Conservation (phyloP, 1,140 invertebrate species). For the Cephus cinctus region DNA sequence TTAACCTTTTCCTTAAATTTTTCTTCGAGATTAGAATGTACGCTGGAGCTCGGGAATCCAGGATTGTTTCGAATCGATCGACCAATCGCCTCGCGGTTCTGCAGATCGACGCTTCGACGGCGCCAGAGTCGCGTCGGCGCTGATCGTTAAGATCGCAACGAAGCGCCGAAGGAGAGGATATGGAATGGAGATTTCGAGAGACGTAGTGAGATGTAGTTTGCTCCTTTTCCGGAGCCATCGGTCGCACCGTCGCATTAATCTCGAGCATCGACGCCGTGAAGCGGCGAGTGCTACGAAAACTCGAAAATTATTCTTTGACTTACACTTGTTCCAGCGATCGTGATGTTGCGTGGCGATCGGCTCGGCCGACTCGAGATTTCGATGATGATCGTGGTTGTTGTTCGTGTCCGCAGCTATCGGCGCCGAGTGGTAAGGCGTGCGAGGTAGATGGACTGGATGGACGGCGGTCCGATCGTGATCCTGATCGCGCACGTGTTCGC, state of each 20-base stretch:
- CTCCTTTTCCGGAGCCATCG: no score
- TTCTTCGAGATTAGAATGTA: background rate
- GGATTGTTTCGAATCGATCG: constrained; percentile 13
- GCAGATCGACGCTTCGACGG: no score
- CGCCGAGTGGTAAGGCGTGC: constrained; percentile 23
- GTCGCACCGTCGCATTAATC: no score
- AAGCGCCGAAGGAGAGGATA: no score
- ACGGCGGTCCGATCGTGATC: constrained; percentile 15
- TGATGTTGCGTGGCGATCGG: constrained; percentile 37
- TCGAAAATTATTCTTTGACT: no score
- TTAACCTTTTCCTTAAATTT: background rate
- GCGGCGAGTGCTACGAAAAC: no score
- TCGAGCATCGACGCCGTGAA: no score
- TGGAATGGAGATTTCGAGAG: no score
- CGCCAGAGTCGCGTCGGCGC: no score
- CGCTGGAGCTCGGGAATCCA: background rate
- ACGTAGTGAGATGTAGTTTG: no score
- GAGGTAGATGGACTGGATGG: constrained; percentile 28
- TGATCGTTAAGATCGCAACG: no score
- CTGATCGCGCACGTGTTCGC: constrained; percentile 18
- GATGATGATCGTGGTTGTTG: constrained; percentile 53
- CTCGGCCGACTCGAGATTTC: constrained; percentile 42
- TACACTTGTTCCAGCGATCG: constrained; percentile 53
- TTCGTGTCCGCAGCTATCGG: constrained; percentile 43
- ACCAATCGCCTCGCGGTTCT: no score